These are phyloP conservation scores for Formica exsecta DNA, from an alignment of 1,140 invertebrate species.

Conservation along the genomic window DNA sequence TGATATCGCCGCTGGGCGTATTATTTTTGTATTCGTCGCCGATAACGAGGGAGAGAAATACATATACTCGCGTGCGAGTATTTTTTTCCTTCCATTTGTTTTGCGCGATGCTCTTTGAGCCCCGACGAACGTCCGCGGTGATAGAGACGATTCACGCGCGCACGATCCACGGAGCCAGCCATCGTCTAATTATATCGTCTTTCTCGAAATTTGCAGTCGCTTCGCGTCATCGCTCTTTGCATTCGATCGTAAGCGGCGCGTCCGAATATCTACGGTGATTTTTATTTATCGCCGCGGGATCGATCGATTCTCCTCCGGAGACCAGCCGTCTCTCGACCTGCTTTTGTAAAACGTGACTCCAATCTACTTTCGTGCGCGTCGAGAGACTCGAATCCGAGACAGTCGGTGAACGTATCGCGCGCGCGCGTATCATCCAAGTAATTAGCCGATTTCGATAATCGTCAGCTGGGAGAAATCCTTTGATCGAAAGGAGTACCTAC, in stretches of 20 bases:
- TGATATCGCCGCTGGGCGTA: too few species aligned
- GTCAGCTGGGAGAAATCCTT: not conserved
- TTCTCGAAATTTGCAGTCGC: slow-evolving; percentile 18
- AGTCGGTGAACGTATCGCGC: not conserved
- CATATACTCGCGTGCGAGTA: not conserved
- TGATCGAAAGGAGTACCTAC: not conserved
- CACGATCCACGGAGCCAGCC: not conserved
- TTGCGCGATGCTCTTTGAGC: slow-evolving; percentile 31
- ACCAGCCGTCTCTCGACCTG: slow-evolving; percentile 74
- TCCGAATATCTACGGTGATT: not conserved
- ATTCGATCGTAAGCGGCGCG: not conserved
- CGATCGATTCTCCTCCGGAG: slow-evolving; percentile 46
- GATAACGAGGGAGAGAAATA: not conserved
- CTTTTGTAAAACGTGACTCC: slow-evolving; percentile 76
- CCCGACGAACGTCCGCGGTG: not conserved
- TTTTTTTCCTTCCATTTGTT: not conserved
- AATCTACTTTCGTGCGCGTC: slow-evolving; percentile 73
- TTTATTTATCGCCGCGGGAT: slow-evolving; percentile 37
- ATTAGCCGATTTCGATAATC: not conserved
- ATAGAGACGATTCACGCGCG: slow-evolving; percentile 21
- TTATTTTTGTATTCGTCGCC: not conserved
- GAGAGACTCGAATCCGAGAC: slow-evolving; percentile 1
- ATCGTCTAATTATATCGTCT: slow-evolving; percentile 46
- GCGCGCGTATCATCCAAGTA: not conserved
- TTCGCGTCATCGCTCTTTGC: not conserved